Conservation (phyloP, 2,797 vertebrate genomes). For the Poeciliopsis turneri region DNA sequence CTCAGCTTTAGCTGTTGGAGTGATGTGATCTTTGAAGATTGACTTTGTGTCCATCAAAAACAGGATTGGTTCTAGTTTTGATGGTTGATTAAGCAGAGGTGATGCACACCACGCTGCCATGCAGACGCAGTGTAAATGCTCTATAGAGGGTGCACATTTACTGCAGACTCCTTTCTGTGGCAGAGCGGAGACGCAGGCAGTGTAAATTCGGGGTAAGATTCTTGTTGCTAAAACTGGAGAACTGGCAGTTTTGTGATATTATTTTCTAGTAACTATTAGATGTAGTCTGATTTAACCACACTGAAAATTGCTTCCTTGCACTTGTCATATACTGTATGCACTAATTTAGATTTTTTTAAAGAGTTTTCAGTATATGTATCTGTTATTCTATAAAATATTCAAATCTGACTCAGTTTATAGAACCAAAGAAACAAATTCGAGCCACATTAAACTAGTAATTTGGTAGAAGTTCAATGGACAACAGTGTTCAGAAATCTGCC, state of each 20-base stretch:
- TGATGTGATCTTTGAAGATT: too few relatives aligned
- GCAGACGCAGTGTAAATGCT: too few relatives aligned
- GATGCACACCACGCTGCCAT: too few relatives aligned
- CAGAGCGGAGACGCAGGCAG: too few relatives aligned
- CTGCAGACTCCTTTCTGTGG: too few relatives aligned
- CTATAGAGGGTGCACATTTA: too few relatives aligned
- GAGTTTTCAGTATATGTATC: not conserved
- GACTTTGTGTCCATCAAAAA: too few relatives aligned
- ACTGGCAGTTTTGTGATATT: not conserved
- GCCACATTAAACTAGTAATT: not conserved
- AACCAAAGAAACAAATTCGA: not conserved
- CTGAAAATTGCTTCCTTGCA: not conserved
- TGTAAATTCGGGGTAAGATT: not conserved
- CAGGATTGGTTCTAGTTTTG: too few relatives aligned
- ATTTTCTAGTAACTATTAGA: not conserved
- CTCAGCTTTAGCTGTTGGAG: too few relatives aligned
- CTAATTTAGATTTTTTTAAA: not conserved
- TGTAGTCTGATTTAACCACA: not conserved
- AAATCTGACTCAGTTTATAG: not conserved
- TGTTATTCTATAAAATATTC: not conserved
- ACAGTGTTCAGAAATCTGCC: not conserved
- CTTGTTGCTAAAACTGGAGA: not conserved
- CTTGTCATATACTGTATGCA: not conserved
- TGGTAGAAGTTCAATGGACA: not conserved
- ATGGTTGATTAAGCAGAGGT: too few relatives aligned